phyloP scores from a whole-genome alignment of 2,888 invertebrate species.

The Acanthosepion lycidas region DNA sequence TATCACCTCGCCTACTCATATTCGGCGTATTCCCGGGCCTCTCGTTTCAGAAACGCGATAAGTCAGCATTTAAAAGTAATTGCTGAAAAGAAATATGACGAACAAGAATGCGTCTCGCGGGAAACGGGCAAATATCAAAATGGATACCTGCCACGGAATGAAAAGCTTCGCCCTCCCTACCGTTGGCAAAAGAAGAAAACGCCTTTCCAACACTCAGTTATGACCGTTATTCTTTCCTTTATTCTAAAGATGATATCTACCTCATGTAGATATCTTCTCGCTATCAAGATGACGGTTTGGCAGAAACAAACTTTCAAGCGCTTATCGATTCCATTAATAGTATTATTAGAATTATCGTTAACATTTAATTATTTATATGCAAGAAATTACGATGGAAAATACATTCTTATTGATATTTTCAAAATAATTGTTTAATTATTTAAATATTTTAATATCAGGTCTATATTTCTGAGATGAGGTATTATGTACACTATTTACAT shows the following conservation, averaged over 20 bases:
- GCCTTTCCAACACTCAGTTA: background rate
- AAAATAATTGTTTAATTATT: too few species aligned
- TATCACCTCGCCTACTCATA: conserved; percentile 33
- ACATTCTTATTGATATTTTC: too few species aligned
- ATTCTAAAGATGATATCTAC: background rate
- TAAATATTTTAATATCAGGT: too few species aligned
- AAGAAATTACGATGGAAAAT: too few species aligned
- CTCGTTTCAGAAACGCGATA: conserved; percentile 22
- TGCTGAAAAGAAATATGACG: conserved; percentile 14
- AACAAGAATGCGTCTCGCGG: background rate
- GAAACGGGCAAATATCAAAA: background rate
- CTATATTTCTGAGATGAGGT: too few species aligned
- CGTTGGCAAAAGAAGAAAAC: background rate
- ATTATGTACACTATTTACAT: too few species aligned
- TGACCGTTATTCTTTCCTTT: background rate
- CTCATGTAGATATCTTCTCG: background rate
- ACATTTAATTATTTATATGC: background rate
- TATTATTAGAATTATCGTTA: background rate
- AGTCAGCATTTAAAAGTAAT: conserved; percentile 33
- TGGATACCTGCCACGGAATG: conserved; percentile 33
- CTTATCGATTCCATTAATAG: background rate
- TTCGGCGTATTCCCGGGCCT: conserved; percentile 4
- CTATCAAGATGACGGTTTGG: background rate
- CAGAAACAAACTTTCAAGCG: background rate
- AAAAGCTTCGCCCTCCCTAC: background rate